Conservation (phyloP, 1,140 invertebrate species). For the Halictus rubicundus region DNA sequence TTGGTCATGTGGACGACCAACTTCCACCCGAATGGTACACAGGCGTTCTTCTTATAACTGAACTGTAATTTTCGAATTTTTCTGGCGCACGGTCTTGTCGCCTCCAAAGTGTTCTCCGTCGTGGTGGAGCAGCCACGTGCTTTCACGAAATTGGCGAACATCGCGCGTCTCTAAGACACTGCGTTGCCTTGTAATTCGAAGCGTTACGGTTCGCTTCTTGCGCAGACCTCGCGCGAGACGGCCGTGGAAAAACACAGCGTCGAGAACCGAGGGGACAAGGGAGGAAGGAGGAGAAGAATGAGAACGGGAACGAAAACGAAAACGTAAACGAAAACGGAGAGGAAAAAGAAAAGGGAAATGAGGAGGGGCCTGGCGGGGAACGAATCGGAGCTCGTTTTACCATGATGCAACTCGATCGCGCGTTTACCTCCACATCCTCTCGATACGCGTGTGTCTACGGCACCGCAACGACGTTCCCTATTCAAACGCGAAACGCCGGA, state of each 20-base stretch:
- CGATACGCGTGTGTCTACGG: slow-evolving; percentile 18
- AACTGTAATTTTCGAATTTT: too few species aligned
- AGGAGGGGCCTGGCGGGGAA: too few species aligned
- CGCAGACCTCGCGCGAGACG: neutral
- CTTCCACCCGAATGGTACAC: slow-evolving; percentile 51
- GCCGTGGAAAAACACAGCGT: slow-evolving; percentile 5
- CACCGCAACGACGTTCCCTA: slow-evolving; percentile 42
- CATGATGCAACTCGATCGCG: slow-evolving; percentile 57
- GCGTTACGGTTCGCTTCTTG: too few species aligned
- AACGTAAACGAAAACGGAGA: neutral
- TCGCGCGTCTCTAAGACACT: too few species aligned
- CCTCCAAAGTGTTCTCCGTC: too few species aligned
- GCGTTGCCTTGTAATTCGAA: too few species aligned
- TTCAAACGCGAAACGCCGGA: slow-evolving; percentile 56
- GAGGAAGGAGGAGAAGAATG: neutral
- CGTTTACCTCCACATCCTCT: slow-evolving; percentile 39
- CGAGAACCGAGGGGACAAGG: neutral
- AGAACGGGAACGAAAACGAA: too few species aligned
- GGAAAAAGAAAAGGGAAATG: neutral
- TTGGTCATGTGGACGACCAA: slow-evolving; percentile 25
- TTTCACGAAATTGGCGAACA: too few species aligned
- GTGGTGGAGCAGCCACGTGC: too few species aligned
- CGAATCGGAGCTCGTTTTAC: slow-evolving; percentile 34
- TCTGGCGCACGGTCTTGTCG: too few species aligned
- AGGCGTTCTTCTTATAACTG: slow-evolving; percentile 38